Evolutionary conservation across 1,140 invertebrate genomes (phyloP).

Genomic region (Caenorhabditis briggsae): DNA sequence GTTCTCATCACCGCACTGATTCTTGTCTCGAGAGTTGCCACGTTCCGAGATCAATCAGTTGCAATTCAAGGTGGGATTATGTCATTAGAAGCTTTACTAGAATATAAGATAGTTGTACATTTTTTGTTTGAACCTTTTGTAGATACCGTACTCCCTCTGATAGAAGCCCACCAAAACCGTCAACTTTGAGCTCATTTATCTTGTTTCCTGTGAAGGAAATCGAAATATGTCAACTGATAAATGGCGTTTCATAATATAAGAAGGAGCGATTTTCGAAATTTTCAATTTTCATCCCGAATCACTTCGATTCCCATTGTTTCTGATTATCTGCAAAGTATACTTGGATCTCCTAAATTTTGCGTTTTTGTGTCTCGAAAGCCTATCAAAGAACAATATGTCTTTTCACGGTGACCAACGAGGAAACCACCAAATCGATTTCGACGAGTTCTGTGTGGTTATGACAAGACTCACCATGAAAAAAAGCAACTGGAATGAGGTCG

Average conservation of each 20-base stretch:
- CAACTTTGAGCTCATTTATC: no score
- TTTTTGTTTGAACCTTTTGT: no score
- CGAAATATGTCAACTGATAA: no score
- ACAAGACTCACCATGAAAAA: slow-evolving; percentile 75
- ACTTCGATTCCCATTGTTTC: no score
- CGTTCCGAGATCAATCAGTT: slow-evolving; percentile 58
- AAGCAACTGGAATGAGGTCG: slow-evolving; percentile 75
- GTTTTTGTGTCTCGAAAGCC: neutral
- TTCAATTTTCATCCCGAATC: no score
- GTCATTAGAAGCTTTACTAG: neutral
- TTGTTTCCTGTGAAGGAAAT: no score
- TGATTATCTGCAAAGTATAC: slow-evolving; percentile 65
- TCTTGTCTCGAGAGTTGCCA: slow-evolving; percentile 31
- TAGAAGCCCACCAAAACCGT: no score
- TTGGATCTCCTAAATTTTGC: neutral
- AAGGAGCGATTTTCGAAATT: no score
- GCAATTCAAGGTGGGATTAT: slow-evolving; percentile 53
- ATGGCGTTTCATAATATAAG: no score
- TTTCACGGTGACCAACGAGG: slow-evolving; percentile 72
- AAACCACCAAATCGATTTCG: slow-evolving; percentile 77
- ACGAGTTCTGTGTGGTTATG: slow-evolving; percentile 75
- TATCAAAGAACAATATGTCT: neutral
- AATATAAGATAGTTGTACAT: no score
- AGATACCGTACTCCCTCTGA: neutral
- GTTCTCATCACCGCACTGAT: slow-evolving; percentile 43